Evolutionary conservation across 2,113 vertebrate genomes (phyloP), one percentile per base, ranked within the genome.

Genomic region (Ivindomyrus marchei): DNA sequence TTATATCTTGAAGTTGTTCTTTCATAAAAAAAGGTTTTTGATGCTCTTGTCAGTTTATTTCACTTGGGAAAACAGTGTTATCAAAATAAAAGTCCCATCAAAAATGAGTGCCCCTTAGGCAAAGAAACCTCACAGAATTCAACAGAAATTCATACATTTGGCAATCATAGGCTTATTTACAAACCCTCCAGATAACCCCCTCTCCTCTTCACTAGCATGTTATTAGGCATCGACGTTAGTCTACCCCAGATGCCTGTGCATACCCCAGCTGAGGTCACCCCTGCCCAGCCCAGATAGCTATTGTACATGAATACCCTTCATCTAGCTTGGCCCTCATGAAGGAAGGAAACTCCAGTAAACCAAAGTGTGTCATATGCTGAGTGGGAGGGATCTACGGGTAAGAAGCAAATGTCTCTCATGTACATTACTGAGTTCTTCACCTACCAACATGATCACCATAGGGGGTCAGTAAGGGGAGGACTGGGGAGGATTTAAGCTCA

Each of bases 341-440:
- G 84, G n/a, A 86, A 31, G 62, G 88, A 88, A 92, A 85, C 46
- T 49, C 92, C 90, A 93, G 94, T 92, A 15, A 77, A 7, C 36
- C 17, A 42, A 80, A 46, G 84, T 77, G 90, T 92, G 86, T n/a
- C 84, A 50, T 90, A 83, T 39, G 84, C 58, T 11, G 90, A 91
- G 93, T 92, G 92, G 92, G 92, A 93, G 91, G 92, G 50, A 45
- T 90, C 91, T 91, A 94, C 90, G 94, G 92, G 89, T 92, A 94
- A 94, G 15, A 94, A 94, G 74, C 1, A 80, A 80, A 42, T 42
- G 36, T 42, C 36, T 77, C 31, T 19, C 5, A 36, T 19, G 10
- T 17, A 39, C 70, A 77, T 36, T 77, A 77, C 27, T 10, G 27
- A 39, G 70, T 39, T 77, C 36, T 77, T 19, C 70, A 3, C 74